These are phyloP conservation scores for Ophioninae sp. DNA, from an alignment of 2,888 invertebrate species.

Conservation along the genomic window DNA sequence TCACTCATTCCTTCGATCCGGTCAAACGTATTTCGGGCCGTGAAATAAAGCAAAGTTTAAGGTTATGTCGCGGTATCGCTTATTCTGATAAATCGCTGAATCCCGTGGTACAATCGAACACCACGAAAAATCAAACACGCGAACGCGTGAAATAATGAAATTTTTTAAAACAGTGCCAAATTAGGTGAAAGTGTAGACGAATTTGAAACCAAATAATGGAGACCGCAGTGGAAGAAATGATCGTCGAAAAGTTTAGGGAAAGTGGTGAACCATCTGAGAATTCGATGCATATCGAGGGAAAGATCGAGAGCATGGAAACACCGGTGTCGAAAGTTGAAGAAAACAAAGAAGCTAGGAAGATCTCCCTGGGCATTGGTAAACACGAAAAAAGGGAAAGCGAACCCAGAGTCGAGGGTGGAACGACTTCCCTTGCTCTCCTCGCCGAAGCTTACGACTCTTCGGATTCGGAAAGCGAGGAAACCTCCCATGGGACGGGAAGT, in stretches of 20 bases:
- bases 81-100: neutral
- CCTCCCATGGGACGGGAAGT: neutral
- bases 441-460: conserved; percentile 14
- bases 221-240: neutral
- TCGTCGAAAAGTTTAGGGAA: neutral
- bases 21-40: neutral
- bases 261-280: neutral
- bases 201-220: neutral
- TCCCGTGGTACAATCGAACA: neutral
- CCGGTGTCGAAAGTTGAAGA: neutral
- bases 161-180: neutral
- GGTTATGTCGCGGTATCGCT: neutral
- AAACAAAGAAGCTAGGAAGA: neutral
- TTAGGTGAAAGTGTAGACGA: neutral
- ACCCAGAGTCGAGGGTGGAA: neutral
- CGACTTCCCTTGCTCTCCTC: conserved; percentile 7
- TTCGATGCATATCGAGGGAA: neutral
- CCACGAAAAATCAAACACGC: no score
- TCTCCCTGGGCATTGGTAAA: neutral
- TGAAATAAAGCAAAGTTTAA: neutral
- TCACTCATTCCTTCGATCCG: neutral
- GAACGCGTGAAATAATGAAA: neutral
- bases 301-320: neutral
- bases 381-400: neutral
- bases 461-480: conserved; percentile 12